Percentiles rank a stretch among this genome's conserved stretches.
Conservation (phyloP, 64 coral and sea anemone genomes). For the Trachythela sp. region DNA sequence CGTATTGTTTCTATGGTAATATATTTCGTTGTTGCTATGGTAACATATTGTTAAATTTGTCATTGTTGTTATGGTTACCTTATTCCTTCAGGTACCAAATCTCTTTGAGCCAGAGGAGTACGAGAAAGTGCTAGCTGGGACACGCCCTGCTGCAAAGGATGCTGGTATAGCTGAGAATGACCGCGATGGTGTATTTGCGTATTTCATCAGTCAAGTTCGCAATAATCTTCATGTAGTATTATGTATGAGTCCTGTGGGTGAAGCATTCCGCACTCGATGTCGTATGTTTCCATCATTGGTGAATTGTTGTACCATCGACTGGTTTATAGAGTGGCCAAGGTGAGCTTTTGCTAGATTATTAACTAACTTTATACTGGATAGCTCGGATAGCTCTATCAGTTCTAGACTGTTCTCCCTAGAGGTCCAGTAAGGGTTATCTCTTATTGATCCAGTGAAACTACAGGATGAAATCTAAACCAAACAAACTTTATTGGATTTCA, state of each 20-base stretch:
- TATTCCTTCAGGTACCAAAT: constrained; percentile 67
- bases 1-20: no score
- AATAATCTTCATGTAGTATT: constrained; percentile 96
- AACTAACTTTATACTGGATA: background rate
- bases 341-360: background rate
- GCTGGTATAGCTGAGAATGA: constrained; percentile 88
- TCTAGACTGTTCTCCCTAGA: background rate
- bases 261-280: constrained; percentile 89
- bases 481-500: no score
- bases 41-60: background rate
- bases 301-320: constrained; percentile 90
- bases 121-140: constrained; percentile 86
- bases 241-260: constrained; percentile 96
- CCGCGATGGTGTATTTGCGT: constrained; percentile 83
- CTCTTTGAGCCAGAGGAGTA: constrained; percentile 98
- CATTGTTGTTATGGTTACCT: background rate
- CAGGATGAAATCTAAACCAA: no score
- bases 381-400: no score
- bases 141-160: constrained; percentile 83
- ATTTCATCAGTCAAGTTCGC: constrained; percentile 86
- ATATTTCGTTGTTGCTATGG: no score
- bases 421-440: no score
- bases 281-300: constrained; percentile 96
- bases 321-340: constrained; percentile 96
- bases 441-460: no score